Evolutionary conservation across 1,140 invertebrate genomes (phyloP).

Genomic region (Cataglyphis hispanica): DNA sequence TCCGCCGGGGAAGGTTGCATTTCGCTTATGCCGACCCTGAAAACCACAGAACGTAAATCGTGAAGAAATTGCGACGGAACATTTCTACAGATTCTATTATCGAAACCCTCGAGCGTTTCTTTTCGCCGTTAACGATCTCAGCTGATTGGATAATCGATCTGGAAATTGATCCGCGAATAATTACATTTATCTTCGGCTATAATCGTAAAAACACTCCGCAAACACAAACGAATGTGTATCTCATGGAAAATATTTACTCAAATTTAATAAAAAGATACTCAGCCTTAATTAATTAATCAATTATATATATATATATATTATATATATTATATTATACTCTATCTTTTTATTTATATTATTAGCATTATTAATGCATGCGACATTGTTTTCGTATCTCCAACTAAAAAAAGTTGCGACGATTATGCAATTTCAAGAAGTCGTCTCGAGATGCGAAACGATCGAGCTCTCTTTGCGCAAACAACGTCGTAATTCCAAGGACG

Average conservation of each 20-base stretch:
- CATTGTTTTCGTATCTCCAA: neutral
- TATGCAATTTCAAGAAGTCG: neutral
- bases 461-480: constrained; percentile 21
- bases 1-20: constrained; percentile 93
- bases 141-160: constrained; percentile 28
- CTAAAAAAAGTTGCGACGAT: neutral
- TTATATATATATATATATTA: neutral
- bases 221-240: neutral
- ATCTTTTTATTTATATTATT: neutral
- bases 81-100: constrained; percentile 26
- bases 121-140: neutral
- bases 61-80: constrained; percentile 2
- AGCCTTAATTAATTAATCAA: neutral
- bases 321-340: neutral
- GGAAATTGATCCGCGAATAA: constrained; percentile 23
- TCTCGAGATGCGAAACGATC: neutral
- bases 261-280: neutral
- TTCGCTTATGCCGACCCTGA: constrained; percentile 92
- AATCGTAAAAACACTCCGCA: constrained; percentile 37
- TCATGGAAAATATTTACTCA: neutral
- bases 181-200: neutral
- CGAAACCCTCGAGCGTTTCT: neutral
- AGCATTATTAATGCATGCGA: neutral
- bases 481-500: constrained; percentile 33
- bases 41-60: constrained; percentile 71